Conservation (phyloP, 1,140 invertebrate species). For the Schlechtendalia chinensis region DNA sequence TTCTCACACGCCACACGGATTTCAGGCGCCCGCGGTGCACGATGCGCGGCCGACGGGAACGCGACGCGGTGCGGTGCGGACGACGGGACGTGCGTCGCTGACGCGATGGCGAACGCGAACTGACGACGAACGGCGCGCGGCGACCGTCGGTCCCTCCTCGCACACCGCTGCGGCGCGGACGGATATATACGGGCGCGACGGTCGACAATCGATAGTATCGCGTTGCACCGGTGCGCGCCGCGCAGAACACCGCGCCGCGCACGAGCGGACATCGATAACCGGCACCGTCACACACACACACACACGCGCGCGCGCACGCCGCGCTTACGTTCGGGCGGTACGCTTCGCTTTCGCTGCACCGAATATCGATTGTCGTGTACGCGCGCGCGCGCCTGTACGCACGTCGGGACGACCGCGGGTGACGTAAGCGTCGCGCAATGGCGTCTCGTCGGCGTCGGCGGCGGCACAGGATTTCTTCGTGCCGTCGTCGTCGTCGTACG, state of each 20-base stretch:
- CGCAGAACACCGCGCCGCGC: not conserved
- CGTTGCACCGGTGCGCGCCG: slow-evolving; percentile 6
- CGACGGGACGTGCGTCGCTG: not conserved
- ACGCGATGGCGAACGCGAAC: not conserved
- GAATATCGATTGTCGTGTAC: slow-evolving; percentile 30
- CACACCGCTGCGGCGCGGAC: not conserved
- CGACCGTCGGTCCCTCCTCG: not conserved
- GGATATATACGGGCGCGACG: not conserved
- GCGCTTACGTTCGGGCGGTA: not conserved
- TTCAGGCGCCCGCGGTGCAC: too few relatives aligned
- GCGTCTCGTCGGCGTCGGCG: slow-evolving; percentile 29
- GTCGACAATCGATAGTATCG: slow-evolving; percentile 29
- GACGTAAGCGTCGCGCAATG: slow-evolving; percentile 36
- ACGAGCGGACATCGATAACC: too few relatives aligned
- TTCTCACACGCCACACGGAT: too few relatives aligned
- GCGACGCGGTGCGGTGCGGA: not conserved
- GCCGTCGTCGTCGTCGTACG: too few relatives aligned
- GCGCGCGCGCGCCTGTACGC: not conserved
- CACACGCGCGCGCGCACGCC: too few relatives aligned
- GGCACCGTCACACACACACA: too few relatives aligned
- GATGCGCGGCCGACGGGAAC: not conserved
- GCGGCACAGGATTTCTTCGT: too few relatives aligned
- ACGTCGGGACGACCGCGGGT: slow-evolving; percentile 7
- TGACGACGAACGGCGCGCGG: slow-evolving; percentile 2
- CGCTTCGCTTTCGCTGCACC: too few relatives aligned